Evolutionary conservation across 2,797 vertebrate genomes (phyloP), one percentile per base, ranked within the genome.

Genomic region (Notoglanidium macrostoma): DNA sequence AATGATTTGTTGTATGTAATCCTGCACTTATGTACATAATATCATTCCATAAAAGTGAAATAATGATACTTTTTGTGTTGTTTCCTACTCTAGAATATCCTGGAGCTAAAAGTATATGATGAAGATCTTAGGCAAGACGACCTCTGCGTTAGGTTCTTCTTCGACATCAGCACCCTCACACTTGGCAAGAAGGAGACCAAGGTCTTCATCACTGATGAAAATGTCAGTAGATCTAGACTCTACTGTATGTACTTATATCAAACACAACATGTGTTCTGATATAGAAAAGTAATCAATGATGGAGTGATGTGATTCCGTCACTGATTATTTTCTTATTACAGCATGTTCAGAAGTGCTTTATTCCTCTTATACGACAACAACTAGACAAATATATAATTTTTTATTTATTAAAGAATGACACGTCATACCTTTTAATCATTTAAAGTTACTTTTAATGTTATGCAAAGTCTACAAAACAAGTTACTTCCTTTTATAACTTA

Each of bases 91-190:
- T 90, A 98, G 97, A 98, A 97, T 0, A 76, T 97, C 35, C 54
- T 98, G 88, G 94, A 97, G 59, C 87, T 97, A n/a, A 93, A 92
- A 19, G 79, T 98, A 32, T 96, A 95, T 85, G 97, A 98, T 89
- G 93, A 96, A 84, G 97, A 98, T 87, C 86, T 96, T 19, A 92
- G 92, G 49, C 88, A 68, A 7, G 96, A 98, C 19, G 96, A 98
- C 23, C 91, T 94, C 0, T 85, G 96, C 54, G 92, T 94, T 78
- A 95, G 93, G 0, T 84, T 97, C 89, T 88, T 96, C 29, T 96
- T 96, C 87, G 97, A 98, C 44, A 90, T 95, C 78, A 93, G 89
- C 44, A 96, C 94, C 54, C 95, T 98, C 87, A 91, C 32, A 0
- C 14, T 89, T 0, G 96, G 95, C 59, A 90, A 95, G n/a, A 94